phyloP scores from a whole-genome alignment of 2,113 vertebrate genomes.

The Zeus faber region DNA sequence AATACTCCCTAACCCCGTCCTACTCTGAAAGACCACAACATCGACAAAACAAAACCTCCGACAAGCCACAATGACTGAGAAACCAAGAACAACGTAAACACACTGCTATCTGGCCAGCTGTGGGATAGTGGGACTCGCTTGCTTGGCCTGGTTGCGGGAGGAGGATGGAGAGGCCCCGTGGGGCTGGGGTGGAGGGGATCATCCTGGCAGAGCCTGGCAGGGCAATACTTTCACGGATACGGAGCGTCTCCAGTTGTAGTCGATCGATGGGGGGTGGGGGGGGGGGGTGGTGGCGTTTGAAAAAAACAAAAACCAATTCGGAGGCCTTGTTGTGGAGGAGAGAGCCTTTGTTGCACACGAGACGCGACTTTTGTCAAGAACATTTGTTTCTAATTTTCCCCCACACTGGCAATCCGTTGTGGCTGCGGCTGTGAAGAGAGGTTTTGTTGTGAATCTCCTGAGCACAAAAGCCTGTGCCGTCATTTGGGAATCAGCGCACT shows the following conservation, averaged over 20 bases:
- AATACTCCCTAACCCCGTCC: too few relatives aligned
- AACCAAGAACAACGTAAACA: constrained; percentile 1
- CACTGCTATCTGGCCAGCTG: constrained; percentile 33
- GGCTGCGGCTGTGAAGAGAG: constrained; percentile 17
- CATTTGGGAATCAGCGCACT: constrained; percentile 36
- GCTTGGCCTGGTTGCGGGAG: too few relatives aligned
- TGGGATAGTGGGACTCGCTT: too few relatives aligned
- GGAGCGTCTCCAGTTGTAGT: constrained; percentile 43
- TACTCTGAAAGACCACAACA: constrained; percentile 51
- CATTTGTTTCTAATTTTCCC: constrained; percentile 68
- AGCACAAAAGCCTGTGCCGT: constrained; percentile 31
- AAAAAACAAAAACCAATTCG: constrained; percentile 31
- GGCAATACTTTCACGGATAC: constrained; percentile 15
- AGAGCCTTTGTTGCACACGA: constrained; percentile 37
- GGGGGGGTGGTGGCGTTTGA: too few relatives aligned
- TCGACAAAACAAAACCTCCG: constrained; percentile 61
- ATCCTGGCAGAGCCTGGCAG: too few relatives aligned
- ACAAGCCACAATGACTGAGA: constrained; percentile 36
- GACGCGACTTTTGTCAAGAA: constrained; percentile 33
- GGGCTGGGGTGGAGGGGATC: too few relatives aligned
- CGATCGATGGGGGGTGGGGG: too few relatives aligned
- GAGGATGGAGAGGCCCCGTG: too few relatives aligned
- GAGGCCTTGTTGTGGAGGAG: constrained; percentile 59
- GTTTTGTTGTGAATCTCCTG: constrained; percentile 47
- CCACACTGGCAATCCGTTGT: constrained; percentile 31